Conservation (phyloP, 2,888 invertebrate species). For the Chelonus formosanus region DNA sequence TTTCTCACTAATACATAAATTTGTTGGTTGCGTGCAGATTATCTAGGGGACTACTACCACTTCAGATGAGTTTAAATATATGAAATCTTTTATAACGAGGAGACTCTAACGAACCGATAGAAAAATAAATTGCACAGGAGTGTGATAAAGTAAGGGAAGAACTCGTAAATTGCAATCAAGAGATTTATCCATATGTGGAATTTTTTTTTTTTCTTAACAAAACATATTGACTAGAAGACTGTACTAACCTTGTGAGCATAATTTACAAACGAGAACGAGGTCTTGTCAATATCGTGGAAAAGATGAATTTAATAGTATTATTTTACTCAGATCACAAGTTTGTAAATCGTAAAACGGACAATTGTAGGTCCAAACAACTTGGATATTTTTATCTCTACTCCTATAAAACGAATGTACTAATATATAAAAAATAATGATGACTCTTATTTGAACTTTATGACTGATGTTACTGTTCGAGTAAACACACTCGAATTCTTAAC, state of each 20-base stretch:
- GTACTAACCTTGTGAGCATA: too few species aligned
- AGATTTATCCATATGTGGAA: conserved; percentile 17
- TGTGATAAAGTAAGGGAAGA: conserved; percentile 36
- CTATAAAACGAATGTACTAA: too few species aligned
- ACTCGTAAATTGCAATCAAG: conserved; percentile 58
- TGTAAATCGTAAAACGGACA: background rate
- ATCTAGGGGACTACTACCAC: conserved; percentile 20
- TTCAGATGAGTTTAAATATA: conserved; percentile 16
- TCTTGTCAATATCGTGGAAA: conserved; percentile 15
- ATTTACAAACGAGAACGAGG: conserved; percentile 21
- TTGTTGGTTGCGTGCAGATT: conserved; percentile 35
- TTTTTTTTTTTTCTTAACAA: too few species aligned
- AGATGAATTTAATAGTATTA: too few species aligned
- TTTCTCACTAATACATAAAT: conserved; percentile 35
- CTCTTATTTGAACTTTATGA: too few species aligned
- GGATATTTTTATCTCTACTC: too few species aligned
- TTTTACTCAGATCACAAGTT: too few species aligned
- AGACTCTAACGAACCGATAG: conserved; percentile 53
- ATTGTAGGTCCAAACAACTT: too few species aligned
- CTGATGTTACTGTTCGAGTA: too few species aligned
- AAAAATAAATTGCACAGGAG: conserved; percentile 47
- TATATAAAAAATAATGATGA: too few species aligned
- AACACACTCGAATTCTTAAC: too few species aligned
- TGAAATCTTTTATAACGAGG: conserved; percentile 30
- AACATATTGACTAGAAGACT: too few species aligned